Evolutionary conservation across 2,888 invertebrate species (phyloP), one percentile per base, ranked within the genome.

Genomic region (Allygus modestus): DNA sequence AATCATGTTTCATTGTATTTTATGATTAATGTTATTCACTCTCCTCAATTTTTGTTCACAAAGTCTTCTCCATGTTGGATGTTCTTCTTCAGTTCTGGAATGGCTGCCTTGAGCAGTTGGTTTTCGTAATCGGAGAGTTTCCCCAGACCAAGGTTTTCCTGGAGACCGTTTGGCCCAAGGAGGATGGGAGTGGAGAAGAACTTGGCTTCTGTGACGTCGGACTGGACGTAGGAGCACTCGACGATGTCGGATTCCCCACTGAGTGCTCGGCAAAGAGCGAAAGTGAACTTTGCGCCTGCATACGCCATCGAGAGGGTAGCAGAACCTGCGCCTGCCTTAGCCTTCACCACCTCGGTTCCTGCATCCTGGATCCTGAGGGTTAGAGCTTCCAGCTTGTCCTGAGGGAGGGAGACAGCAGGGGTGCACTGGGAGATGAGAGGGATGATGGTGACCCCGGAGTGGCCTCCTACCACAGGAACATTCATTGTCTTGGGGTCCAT

Each of bases 291-390:
- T 4, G 98, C 98, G 86, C 98, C 99, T 37, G 99, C 99, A 90
- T 95, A 98, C 0, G 99, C 99, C 99, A 98, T 99, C 0, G 98
- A 99, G 37, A 99, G 93, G 0, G 99, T 99, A 43, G 99, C 99
- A 0, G 99, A 99, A 84, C 99, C 99, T 81, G 98, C 97, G 87
- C 99, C 99, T 85, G 99, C 99, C 92, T 99, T 99, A 7, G 99
- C 99, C 91, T 98, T 97, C 43, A 99, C 98, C 58, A 98, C 96
- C 93, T 99, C 99, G 83, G 99, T 99, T 84, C 99, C 99, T 86
- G 99, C 99, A 91, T 99, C 99, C 91, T 94, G 92, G 89, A 99
- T 99, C 90, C 99, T 94, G 88, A 93, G 94, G 0, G 98, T 98
- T 84, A 99, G 92, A 31, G 96, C 96, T 89, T 96, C 94, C 86